Conservation (phyloP, 1,140 invertebrate genomes). For the Bombus difficillimus region DNA sequence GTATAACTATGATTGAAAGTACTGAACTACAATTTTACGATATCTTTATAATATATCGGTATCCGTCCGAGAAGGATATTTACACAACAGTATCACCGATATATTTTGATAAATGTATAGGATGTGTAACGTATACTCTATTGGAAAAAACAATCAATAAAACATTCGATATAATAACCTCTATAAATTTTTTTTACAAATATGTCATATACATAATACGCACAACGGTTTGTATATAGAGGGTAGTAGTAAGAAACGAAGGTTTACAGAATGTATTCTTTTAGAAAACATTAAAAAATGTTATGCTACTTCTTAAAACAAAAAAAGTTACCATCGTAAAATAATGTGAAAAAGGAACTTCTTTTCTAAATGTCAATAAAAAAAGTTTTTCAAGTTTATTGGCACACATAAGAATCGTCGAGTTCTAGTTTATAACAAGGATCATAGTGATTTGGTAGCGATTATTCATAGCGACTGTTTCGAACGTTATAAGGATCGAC, state of each 20-base stretch:
- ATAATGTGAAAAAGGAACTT: too few species aligned
- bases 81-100: conserved; percentile 7
- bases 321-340: too few species aligned
- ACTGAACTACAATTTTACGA: neutral
- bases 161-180: conserved; percentile 22
- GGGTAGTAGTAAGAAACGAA: neutral
- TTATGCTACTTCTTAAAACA: neutral
- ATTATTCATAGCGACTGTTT: too few species aligned
- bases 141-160: conserved; percentile 6
- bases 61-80: conserved; percentile 9
- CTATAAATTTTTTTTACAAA: conserved; percentile 11
- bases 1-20: neutral
- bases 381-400: neutral
- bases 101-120: conserved; percentile 19
- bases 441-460: too few species aligned
- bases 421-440: neutral
- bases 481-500: too few species aligned
- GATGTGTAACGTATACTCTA: conserved; percentile 17
- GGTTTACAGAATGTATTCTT: neutral
- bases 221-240: conserved; percentile 11
- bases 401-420: neutral
- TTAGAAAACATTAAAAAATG: neutral
- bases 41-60: neutral
- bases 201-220: conserved; percentile 20
- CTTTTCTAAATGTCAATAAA: too few species aligned